Evolutionary conservation across 2,113 vertebrate species (phyloP).

Genomic region (Lonchura striata): DNA sequence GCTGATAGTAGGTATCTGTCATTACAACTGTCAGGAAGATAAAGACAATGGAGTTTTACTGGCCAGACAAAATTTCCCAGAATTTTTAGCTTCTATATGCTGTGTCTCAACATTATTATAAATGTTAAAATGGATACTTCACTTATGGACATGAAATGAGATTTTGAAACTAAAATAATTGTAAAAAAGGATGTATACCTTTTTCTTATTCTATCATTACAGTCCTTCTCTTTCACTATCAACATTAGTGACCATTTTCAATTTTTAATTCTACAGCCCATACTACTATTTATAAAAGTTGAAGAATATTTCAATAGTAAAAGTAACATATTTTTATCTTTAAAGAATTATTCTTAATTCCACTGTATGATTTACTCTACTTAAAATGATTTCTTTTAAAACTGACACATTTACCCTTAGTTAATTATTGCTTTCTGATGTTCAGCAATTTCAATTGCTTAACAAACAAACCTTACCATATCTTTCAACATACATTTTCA

Average conservation of each 20-base stretch:
- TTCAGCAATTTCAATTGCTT: background rate
- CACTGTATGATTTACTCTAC: background rate
- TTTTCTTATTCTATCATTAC: background rate
- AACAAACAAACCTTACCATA: background rate
- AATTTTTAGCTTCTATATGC: background rate
- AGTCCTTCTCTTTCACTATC: background rate
- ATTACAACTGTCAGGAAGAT: conserved; percentile 37
- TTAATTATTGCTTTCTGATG: background rate
- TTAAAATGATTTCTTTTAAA: background rate
- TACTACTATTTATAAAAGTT: background rate
- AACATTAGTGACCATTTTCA: background rate
- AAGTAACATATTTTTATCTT: background rate
- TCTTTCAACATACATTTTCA: background rate
- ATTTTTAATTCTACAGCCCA: background rate
- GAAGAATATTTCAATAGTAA: background rate
- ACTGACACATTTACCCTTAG: background rate
- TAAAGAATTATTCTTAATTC: background rate
- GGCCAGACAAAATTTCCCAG: background rate
- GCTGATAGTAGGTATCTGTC: conserved; percentile 27
- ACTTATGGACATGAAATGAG: background rate
- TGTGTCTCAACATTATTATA: background rate
- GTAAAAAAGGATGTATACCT: background rate
- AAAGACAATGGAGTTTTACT: background rate
- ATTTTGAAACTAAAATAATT: background rate
- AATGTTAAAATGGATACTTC: background rate